These are phyloP conservation scores for Dipodomys merriami DNA, from an alignment of 2,113 vertebrate species.

Conservation along the genomic window DNA sequence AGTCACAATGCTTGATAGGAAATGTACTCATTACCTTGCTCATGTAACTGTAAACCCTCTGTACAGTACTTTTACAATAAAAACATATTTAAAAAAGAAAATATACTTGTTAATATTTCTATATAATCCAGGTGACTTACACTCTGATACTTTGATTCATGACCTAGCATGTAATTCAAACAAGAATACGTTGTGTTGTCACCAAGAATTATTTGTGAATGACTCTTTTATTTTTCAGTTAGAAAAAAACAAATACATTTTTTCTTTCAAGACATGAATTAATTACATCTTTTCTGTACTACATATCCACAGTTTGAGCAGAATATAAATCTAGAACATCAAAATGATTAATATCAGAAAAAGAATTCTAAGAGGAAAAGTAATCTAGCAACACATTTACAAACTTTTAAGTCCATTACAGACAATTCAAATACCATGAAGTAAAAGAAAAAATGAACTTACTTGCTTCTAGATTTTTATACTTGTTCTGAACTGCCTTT, in stretches of 20 bases:
- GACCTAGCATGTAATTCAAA: conserved; percentile 42
- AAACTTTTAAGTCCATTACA: not conserved
- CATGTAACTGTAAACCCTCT: too few relatives aligned
- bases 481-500: not conserved
- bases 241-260: conserved; percentile 62
- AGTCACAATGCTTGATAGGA: too few relatives aligned
- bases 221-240: conserved; percentile 63
- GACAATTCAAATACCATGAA: not conserved
- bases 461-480: not conserved
- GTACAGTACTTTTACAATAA: too few relatives aligned
- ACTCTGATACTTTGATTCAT: conserved; percentile 36
- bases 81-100: too few relatives aligned
- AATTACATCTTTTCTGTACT: conserved; percentile 60
- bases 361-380: not conserved
- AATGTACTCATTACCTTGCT: too few relatives aligned
- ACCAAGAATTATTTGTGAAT: conserved; percentile 48
- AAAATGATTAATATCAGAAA: conserved; percentile 28
- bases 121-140: not conserved
- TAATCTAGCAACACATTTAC: not conserved
- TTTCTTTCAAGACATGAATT: conserved; percentile 66
- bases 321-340: conserved; percentile 52
- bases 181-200: conserved; percentile 55
- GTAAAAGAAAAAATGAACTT: not conserved
- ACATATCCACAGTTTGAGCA: conserved; percentile 29
- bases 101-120: not conserved